These are phyloP conservation scores for Forbesichthys papilliferus DNA, from an alignment of 2,113 vertebrate genomes.

Conservation along the genomic window DNA sequence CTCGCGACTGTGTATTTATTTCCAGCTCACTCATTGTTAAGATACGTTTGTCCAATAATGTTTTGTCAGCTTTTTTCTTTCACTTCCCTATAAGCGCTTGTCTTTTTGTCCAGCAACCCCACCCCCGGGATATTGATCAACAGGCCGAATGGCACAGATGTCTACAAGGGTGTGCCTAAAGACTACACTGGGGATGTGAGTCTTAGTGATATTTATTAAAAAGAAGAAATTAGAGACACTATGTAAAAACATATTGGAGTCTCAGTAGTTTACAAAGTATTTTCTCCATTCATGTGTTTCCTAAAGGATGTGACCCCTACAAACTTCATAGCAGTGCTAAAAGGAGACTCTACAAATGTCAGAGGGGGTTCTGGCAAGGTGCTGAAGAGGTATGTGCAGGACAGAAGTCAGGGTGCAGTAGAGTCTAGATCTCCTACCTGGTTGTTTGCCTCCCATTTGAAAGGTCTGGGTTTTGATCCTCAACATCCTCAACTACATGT, in stretches of 20 bases:
- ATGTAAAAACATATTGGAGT: neutral
- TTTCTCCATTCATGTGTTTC: conserved; percentile 18
- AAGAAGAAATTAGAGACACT: neutral
- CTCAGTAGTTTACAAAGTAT: neutral
- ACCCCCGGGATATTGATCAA: conserved; percentile 92
- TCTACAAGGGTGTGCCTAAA: conserved; percentile 89
- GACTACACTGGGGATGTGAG: conserved; percentile 88
- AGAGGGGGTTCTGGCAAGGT: conserved; percentile 93
- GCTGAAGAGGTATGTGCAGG: conserved; percentile 81
- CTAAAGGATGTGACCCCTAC: conserved; percentile 87
- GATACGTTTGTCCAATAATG: neutral
- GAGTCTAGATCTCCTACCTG: neutral
- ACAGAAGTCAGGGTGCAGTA: neutral
- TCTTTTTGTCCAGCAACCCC: conserved; percentile 82
- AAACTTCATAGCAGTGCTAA: conserved; percentile 91
- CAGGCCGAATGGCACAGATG: conserved; percentile 89
- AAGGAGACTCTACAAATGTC: conserved; percentile 80
- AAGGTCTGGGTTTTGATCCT: neutral
- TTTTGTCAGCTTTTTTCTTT: conserved; percentile 25
- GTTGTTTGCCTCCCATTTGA: neutral
- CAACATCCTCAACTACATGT: too few relatives aligned
- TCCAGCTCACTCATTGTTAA: neutral
- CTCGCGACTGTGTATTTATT: neutral
- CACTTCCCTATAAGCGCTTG: conserved; percentile 29
- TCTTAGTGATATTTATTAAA: conserved; percentile 8